Conservation (phyloP, 2,888 invertebrate species). For the Andrena camellia region DNA sequence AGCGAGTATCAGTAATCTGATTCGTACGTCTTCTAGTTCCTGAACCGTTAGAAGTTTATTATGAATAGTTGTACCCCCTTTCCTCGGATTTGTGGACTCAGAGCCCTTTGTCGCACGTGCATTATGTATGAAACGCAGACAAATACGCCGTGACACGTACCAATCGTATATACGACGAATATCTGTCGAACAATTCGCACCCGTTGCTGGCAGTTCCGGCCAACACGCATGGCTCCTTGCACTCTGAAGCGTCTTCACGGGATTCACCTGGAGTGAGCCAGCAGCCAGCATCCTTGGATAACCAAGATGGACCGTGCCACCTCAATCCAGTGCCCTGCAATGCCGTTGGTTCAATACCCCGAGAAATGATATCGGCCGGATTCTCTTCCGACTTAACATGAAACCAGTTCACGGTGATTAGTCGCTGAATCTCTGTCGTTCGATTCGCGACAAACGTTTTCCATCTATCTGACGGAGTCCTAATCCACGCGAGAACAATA, state of each 20-base stretch:
- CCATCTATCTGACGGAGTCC: background rate
- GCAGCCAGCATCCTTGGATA: background rate
- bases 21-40: background rate
- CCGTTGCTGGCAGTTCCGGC: background rate
- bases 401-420: background rate
- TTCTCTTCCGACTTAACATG: background rate
- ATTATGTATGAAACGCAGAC: background rate
- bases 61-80: too few species aligned
- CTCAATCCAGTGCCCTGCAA: background rate
- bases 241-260: fast-evolving
- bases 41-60: background rate
- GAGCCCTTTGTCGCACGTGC: background rate
- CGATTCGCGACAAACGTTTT: background rate
- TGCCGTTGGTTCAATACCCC: background rate
- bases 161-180: background rate
- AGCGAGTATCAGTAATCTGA: background rate
- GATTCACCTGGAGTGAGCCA: background rate
- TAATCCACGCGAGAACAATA: background rate
- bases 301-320: conserved; percentile 1
- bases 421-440: background rate
- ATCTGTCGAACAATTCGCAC: background rate
- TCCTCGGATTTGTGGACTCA: too few species aligned
- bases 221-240: background rate
- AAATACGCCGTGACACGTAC: background rate
- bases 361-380: conserved; percentile 1